phyloP scores from a whole-genome alignment of 2,888 invertebrate genomes.

The Eupelmus urozonus region DNA sequence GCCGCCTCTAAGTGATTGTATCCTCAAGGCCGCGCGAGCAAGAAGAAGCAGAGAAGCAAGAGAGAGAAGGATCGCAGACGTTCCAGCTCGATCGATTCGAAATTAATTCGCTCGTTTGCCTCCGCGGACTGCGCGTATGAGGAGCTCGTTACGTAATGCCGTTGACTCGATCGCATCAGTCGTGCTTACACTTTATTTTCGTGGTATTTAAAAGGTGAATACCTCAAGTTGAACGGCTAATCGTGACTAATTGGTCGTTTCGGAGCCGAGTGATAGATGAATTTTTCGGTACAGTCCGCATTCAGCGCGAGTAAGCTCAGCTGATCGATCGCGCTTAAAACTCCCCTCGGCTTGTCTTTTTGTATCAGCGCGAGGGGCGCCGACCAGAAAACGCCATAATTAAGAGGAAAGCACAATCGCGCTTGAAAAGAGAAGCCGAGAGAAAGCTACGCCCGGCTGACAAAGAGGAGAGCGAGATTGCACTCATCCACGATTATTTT shows the following conservation, averaged over 20 bases:
- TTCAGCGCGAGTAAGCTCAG: too few species aligned
- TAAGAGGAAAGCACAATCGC: conserved; percentile 43
- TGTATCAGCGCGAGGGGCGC: too few species aligned
- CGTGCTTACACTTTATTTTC: too few species aligned
- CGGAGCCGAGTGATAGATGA: too few species aligned
- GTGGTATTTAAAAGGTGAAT: too few species aligned
- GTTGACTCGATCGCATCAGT: neutral
- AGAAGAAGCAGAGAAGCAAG: neutral
- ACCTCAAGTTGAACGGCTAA: too few species aligned
- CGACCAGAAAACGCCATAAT: conserved; percentile 31
- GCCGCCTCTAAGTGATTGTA: conserved; percentile 2
- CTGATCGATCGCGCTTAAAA: too few species aligned
- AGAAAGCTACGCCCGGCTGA: too few species aligned
- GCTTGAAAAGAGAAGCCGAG: conserved; percentile 6
- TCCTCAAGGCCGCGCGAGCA: neutral
- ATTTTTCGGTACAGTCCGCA: too few species aligned
- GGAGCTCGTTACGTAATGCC: neutral
- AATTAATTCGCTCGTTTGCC: conserved; percentile 24
- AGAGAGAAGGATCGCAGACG: neutral
- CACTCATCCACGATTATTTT: conserved; percentile 71
- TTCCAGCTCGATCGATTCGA: conserved; percentile 30
- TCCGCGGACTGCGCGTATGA: neutral
- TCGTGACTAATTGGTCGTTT: too few species aligned
- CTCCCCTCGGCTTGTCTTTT: too few species aligned
- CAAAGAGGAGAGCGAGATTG: conserved; percentile 60